Conservation (phyloP, 2,797 vertebrate species). For the Sebastes cheni region DNA sequence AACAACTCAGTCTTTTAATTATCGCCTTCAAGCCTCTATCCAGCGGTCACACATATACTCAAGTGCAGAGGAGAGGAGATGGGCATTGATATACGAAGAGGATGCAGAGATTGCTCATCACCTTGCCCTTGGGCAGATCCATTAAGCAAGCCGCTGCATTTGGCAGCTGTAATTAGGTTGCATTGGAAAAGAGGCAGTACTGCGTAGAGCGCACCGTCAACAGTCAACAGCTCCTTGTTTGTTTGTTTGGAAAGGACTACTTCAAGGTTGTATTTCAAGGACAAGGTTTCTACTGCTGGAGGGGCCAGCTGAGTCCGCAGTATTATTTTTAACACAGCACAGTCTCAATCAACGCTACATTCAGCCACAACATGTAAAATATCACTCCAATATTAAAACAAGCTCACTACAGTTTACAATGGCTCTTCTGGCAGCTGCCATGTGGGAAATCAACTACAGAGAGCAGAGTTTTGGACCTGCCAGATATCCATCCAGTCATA, state of each 20-base stretch:
- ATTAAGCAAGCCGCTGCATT: constrained; percentile 35
- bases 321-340: too few relatives aligned
- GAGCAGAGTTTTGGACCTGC: neutral
- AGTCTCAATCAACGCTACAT: neutral
- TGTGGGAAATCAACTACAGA: neutral
- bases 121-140: constrained; percentile 46
- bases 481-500: neutral
- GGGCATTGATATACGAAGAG: constrained; percentile 19
- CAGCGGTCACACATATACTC: neutral
- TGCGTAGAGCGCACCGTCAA: constrained; percentile 29
- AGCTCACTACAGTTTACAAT: too few relatives aligned
- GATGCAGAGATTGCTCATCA: constrained; percentile 24
- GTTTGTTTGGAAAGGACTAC: neutral
- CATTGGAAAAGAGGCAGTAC: constrained; percentile 14
- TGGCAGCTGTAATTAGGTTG: constrained; percentile 48
- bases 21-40: neutral
- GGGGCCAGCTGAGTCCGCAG: neutral
- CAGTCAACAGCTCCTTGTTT: constrained; percentile 54
- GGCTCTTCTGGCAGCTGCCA: neutral
- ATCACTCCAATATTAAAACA: neutral
- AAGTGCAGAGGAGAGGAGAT: constrained; percentile 3
- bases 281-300: neutral
- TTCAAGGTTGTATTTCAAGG: neutral
- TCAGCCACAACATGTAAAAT: neutral
- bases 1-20: constrained; percentile 17